A percentile compares a stretch with the other conserved stretches of the same genome.
Evolutionary conservation across 2,113 vertebrate species (phyloP).

Genomic region (Galemys pyrenaicus): DNA sequence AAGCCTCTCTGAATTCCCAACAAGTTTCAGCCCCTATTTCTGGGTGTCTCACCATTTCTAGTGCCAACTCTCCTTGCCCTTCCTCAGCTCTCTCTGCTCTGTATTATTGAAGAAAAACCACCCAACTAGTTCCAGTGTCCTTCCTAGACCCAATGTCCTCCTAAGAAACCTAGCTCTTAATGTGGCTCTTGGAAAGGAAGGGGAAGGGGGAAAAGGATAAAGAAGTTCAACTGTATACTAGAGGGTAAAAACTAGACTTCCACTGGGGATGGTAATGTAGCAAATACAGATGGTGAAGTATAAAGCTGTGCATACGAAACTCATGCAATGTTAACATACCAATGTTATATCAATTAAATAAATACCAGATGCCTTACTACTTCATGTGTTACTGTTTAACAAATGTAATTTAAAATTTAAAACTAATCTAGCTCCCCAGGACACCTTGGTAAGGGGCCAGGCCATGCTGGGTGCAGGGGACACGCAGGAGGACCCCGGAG

Average conservation of each 20-base stretch:
- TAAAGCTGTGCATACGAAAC: background rate
- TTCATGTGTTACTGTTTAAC: background rate
- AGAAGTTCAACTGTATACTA: background rate
- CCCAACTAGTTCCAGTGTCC: background rate
- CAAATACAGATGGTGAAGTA: background rate
- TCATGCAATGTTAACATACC: background rate
- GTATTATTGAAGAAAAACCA: background rate
- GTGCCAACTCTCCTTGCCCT: background rate
- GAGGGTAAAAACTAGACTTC: background rate
- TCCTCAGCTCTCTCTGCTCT: background rate
- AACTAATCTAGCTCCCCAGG: background rate
- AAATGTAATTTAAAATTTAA: background rate
- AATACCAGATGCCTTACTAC: background rate
- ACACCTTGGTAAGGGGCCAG: background rate
- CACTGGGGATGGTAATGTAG: background rate
- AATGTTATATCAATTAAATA: background rate
- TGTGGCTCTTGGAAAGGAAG: background rate
- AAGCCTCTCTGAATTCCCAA: background rate
- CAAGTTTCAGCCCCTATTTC: background rate
- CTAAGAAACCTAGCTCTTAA: background rate
- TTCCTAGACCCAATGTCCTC: background rate
- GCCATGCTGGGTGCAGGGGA: background rate
- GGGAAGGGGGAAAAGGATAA: background rate
- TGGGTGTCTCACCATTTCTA: background rate
- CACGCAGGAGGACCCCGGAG: background rate